These are phyloP conservation scores for Daubentonia madagascariensis DNA, from an alignment of 2,113 vertebrate species.

Conservation along the genomic window DNA sequence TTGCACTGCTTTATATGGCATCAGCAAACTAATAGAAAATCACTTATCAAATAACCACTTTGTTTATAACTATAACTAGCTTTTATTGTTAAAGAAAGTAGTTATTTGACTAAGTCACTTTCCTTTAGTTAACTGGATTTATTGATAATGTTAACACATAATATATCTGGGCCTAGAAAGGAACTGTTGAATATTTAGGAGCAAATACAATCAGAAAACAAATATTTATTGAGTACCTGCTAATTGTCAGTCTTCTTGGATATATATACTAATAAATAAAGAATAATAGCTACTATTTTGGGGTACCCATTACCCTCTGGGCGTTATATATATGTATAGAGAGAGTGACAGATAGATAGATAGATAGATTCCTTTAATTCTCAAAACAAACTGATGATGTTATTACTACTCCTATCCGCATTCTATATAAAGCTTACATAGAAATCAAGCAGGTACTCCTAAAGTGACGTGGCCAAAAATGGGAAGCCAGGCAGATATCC, in stretches of 20 bases:
- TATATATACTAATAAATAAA: neutral
- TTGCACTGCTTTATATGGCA: accelerated
- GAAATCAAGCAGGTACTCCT: neutral
- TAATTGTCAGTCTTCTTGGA: neutral
- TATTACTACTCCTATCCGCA: neutral
- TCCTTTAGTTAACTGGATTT: neutral
- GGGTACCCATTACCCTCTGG: neutral
- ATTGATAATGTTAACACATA: neutral
- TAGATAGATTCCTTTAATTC: neutral
- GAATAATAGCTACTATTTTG: neutral
- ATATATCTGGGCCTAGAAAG: neutral
- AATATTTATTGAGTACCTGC: neutral
- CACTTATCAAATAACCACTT: neutral
- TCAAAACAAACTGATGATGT: neutral
- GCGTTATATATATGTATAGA: neutral
- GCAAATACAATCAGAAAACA: neutral
- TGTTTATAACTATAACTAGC: neutral
- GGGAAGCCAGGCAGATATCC: neutral
- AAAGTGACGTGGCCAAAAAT: neutral
- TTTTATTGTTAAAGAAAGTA: neutral
- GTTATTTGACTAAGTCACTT: neutral
- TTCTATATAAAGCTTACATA: neutral
- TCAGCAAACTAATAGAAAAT: neutral
- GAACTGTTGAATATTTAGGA: neutral
- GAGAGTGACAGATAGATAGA: too few relatives aligned